phyloP scores from a whole-genome alignment of 2,113 vertebrate genomes.

The Aptenodytes patagonicus region DNA sequence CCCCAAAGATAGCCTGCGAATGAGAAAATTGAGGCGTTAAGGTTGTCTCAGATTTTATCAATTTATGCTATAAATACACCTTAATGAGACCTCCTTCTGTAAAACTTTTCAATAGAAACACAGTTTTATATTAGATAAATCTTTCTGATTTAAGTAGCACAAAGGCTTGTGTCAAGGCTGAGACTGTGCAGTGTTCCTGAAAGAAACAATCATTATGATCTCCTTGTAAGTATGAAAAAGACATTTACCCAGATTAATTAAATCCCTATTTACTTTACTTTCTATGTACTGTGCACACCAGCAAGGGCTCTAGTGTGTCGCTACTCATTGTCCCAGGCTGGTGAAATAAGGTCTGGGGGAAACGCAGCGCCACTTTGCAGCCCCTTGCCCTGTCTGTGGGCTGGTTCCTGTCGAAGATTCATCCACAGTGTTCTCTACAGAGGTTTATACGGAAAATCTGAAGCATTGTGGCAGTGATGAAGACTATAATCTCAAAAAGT shows the following conservation, averaged over 20 bases:
- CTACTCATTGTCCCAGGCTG: neutral
- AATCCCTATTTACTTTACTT: neutral
- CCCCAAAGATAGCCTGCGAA: neutral
- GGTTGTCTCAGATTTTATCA: neutral
- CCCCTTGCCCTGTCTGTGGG: neutral
- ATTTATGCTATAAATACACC: neutral
- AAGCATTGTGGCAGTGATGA: neutral
- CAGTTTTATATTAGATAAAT: neutral
- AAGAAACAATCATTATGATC: neutral
- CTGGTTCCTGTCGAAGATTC: neutral
- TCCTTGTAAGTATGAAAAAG: neutral
- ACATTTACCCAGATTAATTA: neutral
- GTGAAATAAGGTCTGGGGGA: neutral
- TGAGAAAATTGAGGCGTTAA: neutral
- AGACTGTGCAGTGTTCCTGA: neutral
- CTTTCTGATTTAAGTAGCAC: neutral
- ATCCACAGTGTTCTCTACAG: neutral
- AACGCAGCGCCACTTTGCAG: neutral
- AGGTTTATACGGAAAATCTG: neutral
- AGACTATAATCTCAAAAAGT: neutral
- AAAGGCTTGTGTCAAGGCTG: neutral
- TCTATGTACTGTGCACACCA: neutral
- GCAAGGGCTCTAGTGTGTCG: neutral
- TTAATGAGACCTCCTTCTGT: neutral
- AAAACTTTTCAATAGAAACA: neutral